These are phyloP conservation scores for Argopecten irradians DNA, from an alignment of 1,140 invertebrate genomes.

Conservation along the genomic window DNA sequence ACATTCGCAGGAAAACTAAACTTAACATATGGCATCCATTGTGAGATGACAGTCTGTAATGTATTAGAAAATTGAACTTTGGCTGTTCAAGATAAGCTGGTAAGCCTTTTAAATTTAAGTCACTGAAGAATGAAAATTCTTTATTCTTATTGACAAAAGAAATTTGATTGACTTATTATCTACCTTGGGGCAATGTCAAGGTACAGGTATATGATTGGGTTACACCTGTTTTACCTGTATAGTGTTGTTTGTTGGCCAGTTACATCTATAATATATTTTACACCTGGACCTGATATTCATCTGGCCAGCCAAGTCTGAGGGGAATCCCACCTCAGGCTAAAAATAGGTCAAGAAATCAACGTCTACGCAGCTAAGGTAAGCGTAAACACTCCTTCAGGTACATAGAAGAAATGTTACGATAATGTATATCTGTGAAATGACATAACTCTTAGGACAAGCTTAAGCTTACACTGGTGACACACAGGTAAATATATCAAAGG, in stretches of 20 bases:
- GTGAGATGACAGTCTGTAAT: too few species aligned
- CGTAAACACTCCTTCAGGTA: neutral
- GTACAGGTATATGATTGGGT: too few species aligned
- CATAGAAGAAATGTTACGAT: neutral
- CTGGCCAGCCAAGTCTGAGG: neutral
- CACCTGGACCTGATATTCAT: neutral
- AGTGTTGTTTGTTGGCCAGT: neutral
- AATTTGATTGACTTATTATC: neutral
- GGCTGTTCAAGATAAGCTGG: too few species aligned
- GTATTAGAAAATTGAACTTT: too few species aligned
- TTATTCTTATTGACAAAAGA: neutral
- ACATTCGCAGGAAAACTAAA: too few species aligned
- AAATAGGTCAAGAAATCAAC: neutral
- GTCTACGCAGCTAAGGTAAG: too few species aligned
- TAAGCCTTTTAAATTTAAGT: too few species aligned
- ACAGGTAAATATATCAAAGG: neutral
- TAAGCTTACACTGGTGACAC: neutral
- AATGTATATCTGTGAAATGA: neutral
- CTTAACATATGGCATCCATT: too few species aligned
- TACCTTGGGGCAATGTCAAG: neutral
- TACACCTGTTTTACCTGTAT: neutral
- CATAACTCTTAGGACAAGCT: neutral
- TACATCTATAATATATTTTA: neutral
- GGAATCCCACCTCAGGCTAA: neutral
- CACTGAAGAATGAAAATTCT: conserved; percentile 8